Evolutionary conservation across 2,797 vertebrate species (phyloP), one percentile per base, ranked within the genome.

Genomic region (Acrocephalus scirpaceus): DNA sequence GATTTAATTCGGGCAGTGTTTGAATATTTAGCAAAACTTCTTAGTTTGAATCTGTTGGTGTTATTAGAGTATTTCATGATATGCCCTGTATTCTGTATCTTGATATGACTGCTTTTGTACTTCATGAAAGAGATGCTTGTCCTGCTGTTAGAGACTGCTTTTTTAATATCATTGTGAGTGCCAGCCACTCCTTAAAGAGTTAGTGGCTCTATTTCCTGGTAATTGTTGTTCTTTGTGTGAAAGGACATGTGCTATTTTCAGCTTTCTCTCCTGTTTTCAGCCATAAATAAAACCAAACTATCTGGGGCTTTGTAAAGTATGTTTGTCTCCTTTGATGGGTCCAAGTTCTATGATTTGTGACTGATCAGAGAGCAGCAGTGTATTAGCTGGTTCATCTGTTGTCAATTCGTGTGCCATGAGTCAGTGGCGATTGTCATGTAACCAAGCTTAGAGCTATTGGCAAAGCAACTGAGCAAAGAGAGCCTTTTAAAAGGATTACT

Each of bases 401-500:
- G 71, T 21, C 95, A 77, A 18, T 71, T 96, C 73, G 66, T 83
- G 71, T 10, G 5, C 73, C 51, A 12, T 16, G 40, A 88, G 53
- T 72, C 91, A 93, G 72, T 78, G 50, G 50, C 7, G 25, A 85
- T 92, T 92, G 88, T 83, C 61, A 29, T 88, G 73, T 76, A 94
- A 91, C 72, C 86, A 86, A 88, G 64, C 89, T 96, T 66, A 67
- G 51, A 91, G 85, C 64, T 69, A 73, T 75, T 90, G 88, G 88
- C 80, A 96, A 91, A 95, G 91, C 88, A 76, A 60, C 89, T 96
- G 71, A 90, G 91, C 66, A 92, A 75, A 75, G 51, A 69, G 71
- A 95, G 58, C 47, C 69, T 94, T 94, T 95, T 79, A 86, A 92
- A 95, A 90, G 81, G 81, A 85, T 94, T 96, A 76, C 88, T 77